These are phyloP conservation scores for Sebastes dallii DNA, from an alignment of 2,797 vertebrate genomes.

Conservation along the genomic window DNA sequence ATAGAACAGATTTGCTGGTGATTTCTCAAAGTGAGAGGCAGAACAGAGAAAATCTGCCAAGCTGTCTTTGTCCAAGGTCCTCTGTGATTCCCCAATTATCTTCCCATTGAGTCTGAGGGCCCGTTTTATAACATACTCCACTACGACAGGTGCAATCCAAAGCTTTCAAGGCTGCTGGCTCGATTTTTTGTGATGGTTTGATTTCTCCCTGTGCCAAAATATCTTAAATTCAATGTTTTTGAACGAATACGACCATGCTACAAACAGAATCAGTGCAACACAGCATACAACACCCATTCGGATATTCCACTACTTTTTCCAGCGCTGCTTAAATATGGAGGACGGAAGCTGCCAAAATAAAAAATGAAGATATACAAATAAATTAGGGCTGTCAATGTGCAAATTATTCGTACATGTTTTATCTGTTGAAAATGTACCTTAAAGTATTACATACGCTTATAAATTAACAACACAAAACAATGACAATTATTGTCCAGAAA, in stretches of 20 bases:
- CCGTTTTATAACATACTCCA: not conserved
- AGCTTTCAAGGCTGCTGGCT: not conserved
- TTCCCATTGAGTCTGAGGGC: not conserved
- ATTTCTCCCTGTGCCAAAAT: not conserved
- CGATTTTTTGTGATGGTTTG: not conserved
- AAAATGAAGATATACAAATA: not conserved
- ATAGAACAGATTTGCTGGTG: not conserved
- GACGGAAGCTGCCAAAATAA: not conserved
- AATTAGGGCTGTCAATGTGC: not conserved
- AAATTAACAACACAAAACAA: no score
- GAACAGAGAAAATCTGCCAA: constrained; percentile 15
- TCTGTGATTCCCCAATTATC: constrained; percentile 22
- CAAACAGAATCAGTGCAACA: not conserved
- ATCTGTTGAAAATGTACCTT: no score
- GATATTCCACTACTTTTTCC: not conserved
- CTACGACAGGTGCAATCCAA: constrained; percentile 7
- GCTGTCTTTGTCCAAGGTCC: constrained; percentile 1
- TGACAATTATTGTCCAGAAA: no score
- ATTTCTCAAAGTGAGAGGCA: constrained; percentile 16
- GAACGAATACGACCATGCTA: not conserved
- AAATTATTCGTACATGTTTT: no score
- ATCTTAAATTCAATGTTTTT: not conserved
- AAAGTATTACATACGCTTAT: no score
- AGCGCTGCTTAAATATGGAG: not conserved
- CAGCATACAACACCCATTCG: not conserved